Base-by-base conservation (phyloP, 2,113 vertebrate species). In the Aptenodytes forsteri region DNA sequence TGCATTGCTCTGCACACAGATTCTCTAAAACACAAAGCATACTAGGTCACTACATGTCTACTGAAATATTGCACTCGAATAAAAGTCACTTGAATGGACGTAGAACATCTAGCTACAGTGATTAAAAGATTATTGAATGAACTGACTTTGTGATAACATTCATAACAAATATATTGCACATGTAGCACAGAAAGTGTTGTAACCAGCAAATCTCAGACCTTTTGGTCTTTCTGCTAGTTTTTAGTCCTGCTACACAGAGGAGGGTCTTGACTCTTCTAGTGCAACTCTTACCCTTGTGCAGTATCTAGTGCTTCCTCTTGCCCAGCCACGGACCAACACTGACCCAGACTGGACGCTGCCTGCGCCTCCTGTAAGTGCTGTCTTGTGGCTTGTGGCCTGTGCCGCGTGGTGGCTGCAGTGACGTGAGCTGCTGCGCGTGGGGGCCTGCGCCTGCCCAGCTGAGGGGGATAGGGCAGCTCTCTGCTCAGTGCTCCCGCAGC, bases 91-190 rank as follows among this genome's bases (percentile, higher is more conserved):
- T 96, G 98, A 72, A 98, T 97, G 98, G 97, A 98, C 98, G 85
- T 86, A 97, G 96, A 98, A 98, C 98, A 98, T 95, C 97, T 85
- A 98, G 97, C 98, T 98, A 98, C 97, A 69, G 97, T 97, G 98
- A 95, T 92, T 97, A 95, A 98, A 97, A 97, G 98, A 97, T 89
- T 95, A 97, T 93, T 78, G 83, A 69, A 96, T 98, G 97, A 97
- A 72, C 89, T 49, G 97, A 98, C 98, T 81, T 84, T 5, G 91
- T 98, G 97, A 64, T 97, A 96, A 98, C 98, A 98, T 99, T 98
- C 98, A 98, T 98, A 98, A 98, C 98, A 98, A 98, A 98, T 97
- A 96, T 97, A 98, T 99, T 98, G 98, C 98, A 98, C 98, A 96
- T 97, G 97, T 98, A 98, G 97, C 97, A 98, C 98, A 97, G 97